Conservation (phyloP, 2,888 invertebrate genomes). For the Pyrrhosoma nymphula region DNA sequence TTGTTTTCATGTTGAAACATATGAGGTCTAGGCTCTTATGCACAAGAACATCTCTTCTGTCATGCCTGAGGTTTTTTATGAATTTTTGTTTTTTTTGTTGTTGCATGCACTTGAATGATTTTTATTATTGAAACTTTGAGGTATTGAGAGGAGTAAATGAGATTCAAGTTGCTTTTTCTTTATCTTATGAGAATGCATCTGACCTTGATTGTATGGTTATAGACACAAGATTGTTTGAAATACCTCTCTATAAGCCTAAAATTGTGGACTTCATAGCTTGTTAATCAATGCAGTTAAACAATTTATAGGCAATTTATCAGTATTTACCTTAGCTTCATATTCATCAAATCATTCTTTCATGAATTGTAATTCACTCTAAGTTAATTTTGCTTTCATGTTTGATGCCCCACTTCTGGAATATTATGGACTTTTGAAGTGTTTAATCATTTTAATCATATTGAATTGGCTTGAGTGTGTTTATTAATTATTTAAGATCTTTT, state of each 20-base stretch:
- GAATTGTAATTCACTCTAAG: not conserved
- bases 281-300: not conserved
- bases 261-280: not conserved
- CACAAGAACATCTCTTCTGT: not conserved
- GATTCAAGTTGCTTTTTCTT: not conserved
- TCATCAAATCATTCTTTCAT: not conserved
- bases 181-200: not conserved
- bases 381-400: not conserved
- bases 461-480: not conserved
- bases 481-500: not conserved
- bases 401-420: not conserved
- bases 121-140: not conserved
- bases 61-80: not conserved
- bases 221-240: not conserved
- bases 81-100: not conserved
- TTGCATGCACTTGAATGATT: not conserved
- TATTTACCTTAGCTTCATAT: not conserved
- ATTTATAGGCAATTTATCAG: not conserved
- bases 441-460: not conserved
- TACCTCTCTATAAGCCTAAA: not conserved
- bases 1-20: slow-evolving; percentile 11
- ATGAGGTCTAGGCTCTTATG: slow-evolving; percentile 20
- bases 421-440: not conserved
- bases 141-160: not conserved
- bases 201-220: slow-evolving; percentile 11